These are phyloP conservation scores for Actias luna DNA, from an alignment of 2,888 invertebrate species.

Conservation along the genomic window DNA sequence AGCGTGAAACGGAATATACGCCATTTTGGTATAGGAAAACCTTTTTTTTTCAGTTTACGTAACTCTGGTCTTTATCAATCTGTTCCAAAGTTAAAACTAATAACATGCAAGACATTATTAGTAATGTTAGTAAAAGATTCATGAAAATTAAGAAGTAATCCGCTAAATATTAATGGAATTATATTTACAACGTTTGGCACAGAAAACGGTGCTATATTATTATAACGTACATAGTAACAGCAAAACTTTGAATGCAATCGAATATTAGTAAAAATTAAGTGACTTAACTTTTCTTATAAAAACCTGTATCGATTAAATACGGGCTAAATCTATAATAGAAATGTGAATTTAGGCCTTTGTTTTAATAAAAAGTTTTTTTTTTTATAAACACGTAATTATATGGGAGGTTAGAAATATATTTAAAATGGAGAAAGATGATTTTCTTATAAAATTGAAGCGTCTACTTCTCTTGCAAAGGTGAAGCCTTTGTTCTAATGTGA, in stretches of 20 bases:
- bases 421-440: background rate
- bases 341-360: slow-evolving; percentile 72
- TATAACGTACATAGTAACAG: slow-evolving; percentile 57
- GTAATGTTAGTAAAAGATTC: background rate
- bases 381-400: background rate
- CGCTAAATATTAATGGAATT: slow-evolving; percentile 47
- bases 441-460: too few relatives aligned
- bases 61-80: background rate
- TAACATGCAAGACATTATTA: background rate
- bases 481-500: too few relatives aligned
- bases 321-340: slow-evolving; percentile 66
- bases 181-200: slow-evolving; percentile 79
- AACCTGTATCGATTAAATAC: slow-evolving; percentile 66
- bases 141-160: slow-evolving; percentile 11
- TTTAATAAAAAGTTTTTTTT: slow-evolving; percentile 24
- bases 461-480: too few relatives aligned
- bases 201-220: slow-evolving; percentile 62
- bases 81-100: background rate
- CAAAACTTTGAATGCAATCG: slow-evolving; percentile 46
- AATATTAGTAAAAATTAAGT: slow-evolving; percentile 49
- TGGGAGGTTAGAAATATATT: background rate
- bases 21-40: background rate
- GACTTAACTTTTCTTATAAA: slow-evolving; percentile 60
- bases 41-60: background rate
- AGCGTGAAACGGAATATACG: too few relatives aligned